Evolutionary conservation across 1,140 invertebrate genomes (phyloP).

Genomic region (Cydia pomonella): DNA sequence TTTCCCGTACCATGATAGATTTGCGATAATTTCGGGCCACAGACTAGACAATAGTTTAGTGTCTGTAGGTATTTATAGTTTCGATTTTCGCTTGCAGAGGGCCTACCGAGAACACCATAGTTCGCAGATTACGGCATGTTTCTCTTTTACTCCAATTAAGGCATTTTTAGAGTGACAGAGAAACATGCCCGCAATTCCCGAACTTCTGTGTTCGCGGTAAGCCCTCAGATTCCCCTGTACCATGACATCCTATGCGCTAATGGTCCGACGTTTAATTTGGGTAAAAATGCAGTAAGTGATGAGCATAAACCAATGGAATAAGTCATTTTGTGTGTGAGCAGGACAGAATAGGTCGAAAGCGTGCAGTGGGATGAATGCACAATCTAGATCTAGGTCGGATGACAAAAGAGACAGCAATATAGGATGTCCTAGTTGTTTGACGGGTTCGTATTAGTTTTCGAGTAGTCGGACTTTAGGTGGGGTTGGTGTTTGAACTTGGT

Average conservation of each 20-base stretch:
- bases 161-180: too few relatives aligned
- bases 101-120: too few relatives aligned
- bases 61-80: too few relatives aligned
- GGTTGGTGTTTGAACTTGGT: too few relatives aligned
- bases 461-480: background rate
- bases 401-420: slow-evolving; percentile 10
- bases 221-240: background rate
- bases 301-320: background rate
- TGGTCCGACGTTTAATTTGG: background rate
- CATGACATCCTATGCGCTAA: slow-evolving; percentile 1
- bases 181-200: too few relatives aligned
- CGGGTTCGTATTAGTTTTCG: background rate
- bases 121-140: too few relatives aligned
- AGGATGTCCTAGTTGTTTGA: slow-evolving; percentile 11
- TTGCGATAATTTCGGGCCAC: background rate
- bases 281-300: background rate
- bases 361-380: slow-evolving; percentile 16
- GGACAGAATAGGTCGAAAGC: slow-evolving; percentile 16
- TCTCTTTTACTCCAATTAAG: too few relatives aligned
- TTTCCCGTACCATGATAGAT: background rate
- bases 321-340: background rate
- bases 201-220: too few relatives aligned
- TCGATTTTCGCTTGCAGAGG: background rate
- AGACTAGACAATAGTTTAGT: background rate
- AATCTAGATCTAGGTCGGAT: slow-evolving; percentile 12